These are phyloP conservation scores for Corella eumyota DNA, from an alignment of 23 tunicate species.

Conservation along the genomic window DNA sequence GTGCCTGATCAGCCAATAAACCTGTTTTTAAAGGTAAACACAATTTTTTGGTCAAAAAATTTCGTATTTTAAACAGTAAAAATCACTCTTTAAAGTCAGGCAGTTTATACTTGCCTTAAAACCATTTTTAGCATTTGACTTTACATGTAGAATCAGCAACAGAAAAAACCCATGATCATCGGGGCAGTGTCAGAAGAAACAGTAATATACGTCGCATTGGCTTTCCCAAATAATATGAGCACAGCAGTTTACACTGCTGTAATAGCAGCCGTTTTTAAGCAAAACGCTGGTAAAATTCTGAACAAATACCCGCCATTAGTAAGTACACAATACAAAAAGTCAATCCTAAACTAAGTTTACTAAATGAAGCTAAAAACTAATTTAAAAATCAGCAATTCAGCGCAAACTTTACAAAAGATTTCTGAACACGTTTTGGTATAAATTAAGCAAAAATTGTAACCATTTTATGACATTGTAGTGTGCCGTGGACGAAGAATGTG, in stretches of 20 bases:
- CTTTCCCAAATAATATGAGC: conserved; percentile 36
- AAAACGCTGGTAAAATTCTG: conserved; percentile 1
- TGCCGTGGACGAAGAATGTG: not conserved
- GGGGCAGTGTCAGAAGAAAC: conserved; percentile 60
- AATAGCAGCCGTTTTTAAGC: conserved; percentile 33
- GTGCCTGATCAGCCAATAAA: conserved; percentile 40
- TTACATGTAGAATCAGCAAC: conserved; percentile 36
- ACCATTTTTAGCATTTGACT: too few relatives aligned
- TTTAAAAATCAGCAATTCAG: too few relatives aligned
- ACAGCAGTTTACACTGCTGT: conserved; percentile 18
- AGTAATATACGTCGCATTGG: conserved; percentile 46
- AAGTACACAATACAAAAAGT: conserved; percentile 6
- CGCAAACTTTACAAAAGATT: too few relatives aligned
- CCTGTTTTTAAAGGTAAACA: conserved; percentile 25
- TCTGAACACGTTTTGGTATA: too few relatives aligned
- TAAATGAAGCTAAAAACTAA: not conserved
- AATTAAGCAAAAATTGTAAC: too few relatives aligned
- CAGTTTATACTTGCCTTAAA: too few relatives aligned
- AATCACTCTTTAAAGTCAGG: too few relatives aligned
- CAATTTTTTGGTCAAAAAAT: too few relatives aligned
- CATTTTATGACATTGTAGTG: conserved; percentile 9
- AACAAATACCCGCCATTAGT: conserved; percentile 23
- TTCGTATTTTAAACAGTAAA: too few relatives aligned
- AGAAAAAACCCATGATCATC: conserved; percentile 32
- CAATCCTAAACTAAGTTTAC: not conserved